Conservation (phyloP, 2,888 invertebrate species). For the Bugula neritina region DNA sequence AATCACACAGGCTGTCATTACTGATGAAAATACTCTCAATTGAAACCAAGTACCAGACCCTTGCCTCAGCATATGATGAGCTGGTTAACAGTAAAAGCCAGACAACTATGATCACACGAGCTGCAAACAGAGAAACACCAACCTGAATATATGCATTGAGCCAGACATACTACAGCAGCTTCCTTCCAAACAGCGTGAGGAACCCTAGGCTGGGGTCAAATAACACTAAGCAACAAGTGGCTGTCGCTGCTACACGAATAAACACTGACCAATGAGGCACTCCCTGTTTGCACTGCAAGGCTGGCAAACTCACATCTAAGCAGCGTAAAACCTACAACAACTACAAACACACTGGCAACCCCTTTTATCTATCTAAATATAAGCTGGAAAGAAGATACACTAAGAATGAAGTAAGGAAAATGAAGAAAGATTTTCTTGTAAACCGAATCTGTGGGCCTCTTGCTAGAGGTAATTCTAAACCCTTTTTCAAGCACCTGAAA, state of each 20-base stretch:
- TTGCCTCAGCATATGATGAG: constrained; percentile 1
- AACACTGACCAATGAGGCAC: neutral
- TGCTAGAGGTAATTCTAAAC: neutral
- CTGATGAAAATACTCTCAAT: neutral
- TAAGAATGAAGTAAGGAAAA: neutral
- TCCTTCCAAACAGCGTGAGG: neutral
- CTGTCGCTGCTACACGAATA: neutral
- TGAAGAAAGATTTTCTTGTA: neutral
- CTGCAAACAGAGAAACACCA: neutral
- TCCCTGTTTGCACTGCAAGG: neutral
- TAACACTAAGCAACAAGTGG: neutral
- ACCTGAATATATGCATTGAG: neutral
- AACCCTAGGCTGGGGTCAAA: neutral
- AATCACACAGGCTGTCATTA: constrained; percentile 1
- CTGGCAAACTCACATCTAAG: neutral
- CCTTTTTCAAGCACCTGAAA: no score
- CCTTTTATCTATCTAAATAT: neutral
- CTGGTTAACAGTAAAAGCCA: neutral
- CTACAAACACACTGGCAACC: neutral
- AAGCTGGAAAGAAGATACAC: neutral
- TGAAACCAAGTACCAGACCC: neutral
- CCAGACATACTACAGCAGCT: neutral
- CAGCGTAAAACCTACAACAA: neutral
- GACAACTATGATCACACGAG: neutral
- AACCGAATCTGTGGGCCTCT: neutral